Conservation (phyloP, 2,797 vertebrate species). For the Alosa sapidissima region DNA sequence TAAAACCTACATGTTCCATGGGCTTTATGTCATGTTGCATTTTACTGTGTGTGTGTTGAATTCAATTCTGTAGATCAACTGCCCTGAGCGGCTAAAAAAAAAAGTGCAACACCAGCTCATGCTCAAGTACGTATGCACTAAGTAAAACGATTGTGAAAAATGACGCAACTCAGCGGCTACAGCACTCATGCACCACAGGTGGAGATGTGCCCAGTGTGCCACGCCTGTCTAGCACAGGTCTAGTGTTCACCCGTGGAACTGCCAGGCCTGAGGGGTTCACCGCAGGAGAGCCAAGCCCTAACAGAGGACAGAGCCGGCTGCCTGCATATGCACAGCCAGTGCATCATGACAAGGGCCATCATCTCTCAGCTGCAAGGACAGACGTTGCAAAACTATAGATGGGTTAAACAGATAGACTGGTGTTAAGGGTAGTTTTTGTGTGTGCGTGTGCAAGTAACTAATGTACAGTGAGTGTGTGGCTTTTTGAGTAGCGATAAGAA, state of each 20-base stretch:
- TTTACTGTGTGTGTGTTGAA: neutral
- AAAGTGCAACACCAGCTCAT: too few relatives aligned
- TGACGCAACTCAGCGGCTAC: too few relatives aligned
- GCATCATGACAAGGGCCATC: neutral
- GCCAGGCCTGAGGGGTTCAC: too few relatives aligned
- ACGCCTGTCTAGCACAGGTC: too few relatives aligned
- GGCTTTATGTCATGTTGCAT: neutral
- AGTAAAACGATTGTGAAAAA: too few relatives aligned
- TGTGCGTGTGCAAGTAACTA: neutral
- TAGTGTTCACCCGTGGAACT: too few relatives aligned
- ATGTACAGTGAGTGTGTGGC: neutral
- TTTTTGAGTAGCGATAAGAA: constrained; percentile 48
- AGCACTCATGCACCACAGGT: too few relatives aligned
- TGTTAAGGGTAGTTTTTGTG: neutral
- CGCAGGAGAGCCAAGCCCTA: neutral
- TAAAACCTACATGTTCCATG: neutral
- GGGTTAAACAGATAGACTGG: neutral
- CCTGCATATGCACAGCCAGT: neutral
- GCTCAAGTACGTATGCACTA: too few relatives aligned
- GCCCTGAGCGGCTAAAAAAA: too few relatives aligned
- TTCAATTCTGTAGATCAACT: too few relatives aligned
- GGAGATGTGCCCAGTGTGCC: too few relatives aligned
- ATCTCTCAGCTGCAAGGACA: neutral
- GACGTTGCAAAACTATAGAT: neutral
- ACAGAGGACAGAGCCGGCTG: neutral